Percentiles rank a stretch among this genome's conserved stretches.
Conservation (phyloP, 2,113 vertebrate species). For the Dipodomys merriami region DNA sequence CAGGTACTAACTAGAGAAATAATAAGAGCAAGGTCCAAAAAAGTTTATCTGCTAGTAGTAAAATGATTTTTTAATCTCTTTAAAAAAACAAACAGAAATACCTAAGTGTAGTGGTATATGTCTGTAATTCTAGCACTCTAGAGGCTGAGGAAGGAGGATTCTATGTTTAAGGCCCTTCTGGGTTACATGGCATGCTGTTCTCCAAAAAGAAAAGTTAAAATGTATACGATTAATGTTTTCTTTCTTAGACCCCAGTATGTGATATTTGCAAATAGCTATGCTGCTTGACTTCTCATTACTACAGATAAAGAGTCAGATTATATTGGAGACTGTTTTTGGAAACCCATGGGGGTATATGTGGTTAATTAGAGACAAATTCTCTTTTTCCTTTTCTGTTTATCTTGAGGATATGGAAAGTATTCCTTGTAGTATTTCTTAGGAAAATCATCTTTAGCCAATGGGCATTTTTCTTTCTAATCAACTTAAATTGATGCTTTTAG, state of each 20-base stretch:
- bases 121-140: too few species aligned
- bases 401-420: constrained; percentile 1
- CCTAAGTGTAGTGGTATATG: background rate
- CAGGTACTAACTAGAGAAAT: background rate
- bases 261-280: background rate
- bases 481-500: constrained; percentile 43
- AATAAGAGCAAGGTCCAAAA: background rate
- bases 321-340: constrained; percentile 32
- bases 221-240: background rate
- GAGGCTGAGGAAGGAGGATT: too few species aligned
- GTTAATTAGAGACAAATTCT: background rate
- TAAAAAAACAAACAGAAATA: background rate
- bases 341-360: background rate
- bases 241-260: background rate
- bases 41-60: background rate
- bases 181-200: background rate
- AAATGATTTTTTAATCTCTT: background rate
- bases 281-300: constrained; percentile 7
- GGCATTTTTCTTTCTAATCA: constrained; percentile 38
- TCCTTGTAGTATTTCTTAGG: constrained; percentile 25
- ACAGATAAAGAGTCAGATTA: constrained; percentile 27
- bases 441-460: constrained; percentile 41
- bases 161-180: too few species aligned
- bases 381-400: constrained; percentile 23
- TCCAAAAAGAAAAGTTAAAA: background rate